A percentile compares a stretch with the other conserved stretches of the same genome.
Evolutionary conservation across 2,888 invertebrate genomes (phyloP).

Genomic region (Gari tellinella): DNA sequence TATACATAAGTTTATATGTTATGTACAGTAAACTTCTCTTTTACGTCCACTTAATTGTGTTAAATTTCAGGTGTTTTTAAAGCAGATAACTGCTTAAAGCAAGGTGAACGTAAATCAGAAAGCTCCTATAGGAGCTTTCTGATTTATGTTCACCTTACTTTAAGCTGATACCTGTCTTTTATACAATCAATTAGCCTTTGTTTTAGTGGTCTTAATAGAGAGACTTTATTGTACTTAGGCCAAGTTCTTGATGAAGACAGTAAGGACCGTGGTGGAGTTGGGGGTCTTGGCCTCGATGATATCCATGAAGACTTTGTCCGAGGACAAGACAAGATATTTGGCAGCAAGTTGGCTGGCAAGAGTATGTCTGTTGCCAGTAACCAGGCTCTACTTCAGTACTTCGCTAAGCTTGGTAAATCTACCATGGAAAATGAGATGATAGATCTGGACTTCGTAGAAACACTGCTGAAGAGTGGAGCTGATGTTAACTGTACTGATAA

Average conservation of each 20-base stretch:
- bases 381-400: slow-evolving; percentile 80
- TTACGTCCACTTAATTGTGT: too few species aligned
- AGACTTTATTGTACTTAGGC: too few species aligned
- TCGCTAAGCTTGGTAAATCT: slow-evolving; percentile 77
- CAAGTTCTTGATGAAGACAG: background rate
- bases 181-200: too few species aligned
- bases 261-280: slow-evolving; percentile 2
- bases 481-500: slow-evolving; percentile 80
- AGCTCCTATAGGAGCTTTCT: too few species aligned
- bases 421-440: slow-evolving; percentile 71
- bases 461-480: slow-evolving; percentile 76
- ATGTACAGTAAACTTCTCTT: too few species aligned
- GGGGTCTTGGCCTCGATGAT: slow-evolving; percentile 70
- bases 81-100: too few species aligned
- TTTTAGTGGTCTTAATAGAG: too few species aligned
- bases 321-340: slow-evolving; percentile 26
- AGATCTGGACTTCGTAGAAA: slow-evolving; percentile 80
- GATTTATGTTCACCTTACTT: too few species aligned
- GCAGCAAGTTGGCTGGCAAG: slow-evolving; percentile 19
- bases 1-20: too few species aligned
- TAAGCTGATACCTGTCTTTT: too few species aligned
- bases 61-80: too few species aligned
- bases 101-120: too few species aligned
- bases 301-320: slow-evolving; percentile 61
- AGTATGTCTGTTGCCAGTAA: slow-evolving; percentile 68